Percentiles rank a stretch among this genome's conserved stretches.
Evolutionary conservation across 2,113 vertebrate species (phyloP).

Genomic region (Bujurquina vittata): DNA sequence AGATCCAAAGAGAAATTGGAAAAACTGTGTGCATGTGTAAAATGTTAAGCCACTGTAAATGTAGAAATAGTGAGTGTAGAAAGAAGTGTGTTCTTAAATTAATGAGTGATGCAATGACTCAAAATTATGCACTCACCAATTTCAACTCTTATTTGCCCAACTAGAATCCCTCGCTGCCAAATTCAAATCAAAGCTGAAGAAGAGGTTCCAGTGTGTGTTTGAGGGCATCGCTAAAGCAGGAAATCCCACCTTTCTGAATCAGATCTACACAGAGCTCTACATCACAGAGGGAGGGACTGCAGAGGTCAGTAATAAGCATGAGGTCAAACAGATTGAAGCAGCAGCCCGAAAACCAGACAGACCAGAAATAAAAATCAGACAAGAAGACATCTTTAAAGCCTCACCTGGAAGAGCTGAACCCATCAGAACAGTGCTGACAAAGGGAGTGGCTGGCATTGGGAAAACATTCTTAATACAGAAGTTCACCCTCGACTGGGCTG

Average conservation of each 20-base stretch:
- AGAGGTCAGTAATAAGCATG: conserved; percentile 13
- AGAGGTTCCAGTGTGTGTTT: not conserved
- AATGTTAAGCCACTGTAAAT: no score
- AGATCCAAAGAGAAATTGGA: no score
- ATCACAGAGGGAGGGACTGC: conserved; percentile 58
- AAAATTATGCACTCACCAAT: no score
- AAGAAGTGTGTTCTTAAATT: no score
- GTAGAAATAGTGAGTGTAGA: no score
- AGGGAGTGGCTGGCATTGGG: not conserved
- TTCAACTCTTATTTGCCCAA: no score
- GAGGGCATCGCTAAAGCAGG: not conserved
- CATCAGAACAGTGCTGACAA: conserved; percentile 1
- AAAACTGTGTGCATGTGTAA: no score
- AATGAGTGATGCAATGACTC: no score
- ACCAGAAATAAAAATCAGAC: not conserved
- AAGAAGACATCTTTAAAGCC: not conserved
- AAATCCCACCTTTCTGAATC: not conserved
- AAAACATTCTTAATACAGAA: not conserved
- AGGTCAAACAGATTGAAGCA: conserved; percentile 20
- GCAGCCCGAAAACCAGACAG: not conserved
- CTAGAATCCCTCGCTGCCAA: no score
- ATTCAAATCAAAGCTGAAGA: not conserved
- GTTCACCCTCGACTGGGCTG: not conserved
- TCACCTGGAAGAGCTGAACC: not conserved
- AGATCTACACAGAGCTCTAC: conserved; percentile 72